Evolutionary conservation across 2,113 vertebrate genomes (phyloP).

Genomic region (Eudyptes chrysolophus): DNA sequence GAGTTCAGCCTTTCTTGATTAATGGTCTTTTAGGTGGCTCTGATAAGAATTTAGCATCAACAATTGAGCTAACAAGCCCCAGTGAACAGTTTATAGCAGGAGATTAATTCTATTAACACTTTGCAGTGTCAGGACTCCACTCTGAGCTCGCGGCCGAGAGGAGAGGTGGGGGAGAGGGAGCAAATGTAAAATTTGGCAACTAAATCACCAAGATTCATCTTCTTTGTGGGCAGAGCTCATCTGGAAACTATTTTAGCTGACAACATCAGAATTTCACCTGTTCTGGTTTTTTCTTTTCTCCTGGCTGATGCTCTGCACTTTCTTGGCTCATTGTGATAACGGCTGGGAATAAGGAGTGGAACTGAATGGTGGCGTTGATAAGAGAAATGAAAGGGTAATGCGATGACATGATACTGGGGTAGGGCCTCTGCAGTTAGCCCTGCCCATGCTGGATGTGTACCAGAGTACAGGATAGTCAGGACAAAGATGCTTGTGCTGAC

Average conservation of each 20-base stretch:
- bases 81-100: conserved; percentile 44
- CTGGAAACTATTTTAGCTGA: conserved; percentile 57
- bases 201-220: conserved; percentile 25
- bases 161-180: not conserved
- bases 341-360: conserved; percentile 11
- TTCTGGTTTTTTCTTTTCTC: not conserved
- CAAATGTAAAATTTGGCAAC: conserved; percentile 32
- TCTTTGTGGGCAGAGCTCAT: not conserved
- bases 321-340: conserved; percentile 37
- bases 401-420: not conserved
- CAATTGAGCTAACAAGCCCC: conserved; percentile 57
- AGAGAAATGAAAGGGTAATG: conserved; percentile 43
- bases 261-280: conserved; percentile 56
- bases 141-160: not conserved
- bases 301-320: conserved; percentile 17
- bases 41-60: conserved; percentile 63
- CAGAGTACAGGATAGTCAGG: not conserved
- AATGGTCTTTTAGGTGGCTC: conserved; percentile 62
- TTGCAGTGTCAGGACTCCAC: conserved; percentile 47
- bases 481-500: conserved; percentile 4
- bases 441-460: not conserved
- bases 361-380: conserved; percentile 30
- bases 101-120: conserved; percentile 59
- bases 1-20: conserved; percentile 57
- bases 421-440: not conserved